Percentiles rank a stretch among this genome's conserved stretches.
Evolutionary conservation across 2,113 vertebrate genomes (phyloP).

Genomic region (Neogobius melanostomus): DNA sequence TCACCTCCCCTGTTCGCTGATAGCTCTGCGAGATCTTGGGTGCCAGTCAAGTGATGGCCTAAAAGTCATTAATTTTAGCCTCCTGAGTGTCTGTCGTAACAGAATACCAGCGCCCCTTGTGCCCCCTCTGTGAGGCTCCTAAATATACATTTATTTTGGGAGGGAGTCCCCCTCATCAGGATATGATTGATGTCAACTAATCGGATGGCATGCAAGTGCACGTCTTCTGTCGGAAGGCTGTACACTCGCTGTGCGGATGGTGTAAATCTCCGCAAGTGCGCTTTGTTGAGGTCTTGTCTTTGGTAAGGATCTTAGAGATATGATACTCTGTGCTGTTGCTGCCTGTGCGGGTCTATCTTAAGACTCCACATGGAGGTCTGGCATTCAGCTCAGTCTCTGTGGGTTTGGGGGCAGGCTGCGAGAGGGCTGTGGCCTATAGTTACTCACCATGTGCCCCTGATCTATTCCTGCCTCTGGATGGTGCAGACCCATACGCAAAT

Average conservation of each 20-base stretch:
- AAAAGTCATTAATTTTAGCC: conserved; percentile 82
- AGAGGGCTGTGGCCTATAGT: conserved; percentile 64
- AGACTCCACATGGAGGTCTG: conserved; percentile 77
- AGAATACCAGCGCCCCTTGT: conserved; percentile 58
- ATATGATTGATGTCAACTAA: conserved; percentile 76
- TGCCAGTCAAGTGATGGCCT: conserved; percentile 72
- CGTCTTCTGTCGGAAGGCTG: conserved; percentile 52
- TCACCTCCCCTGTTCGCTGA: conserved; percentile 65
- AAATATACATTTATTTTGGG: conserved; percentile 78
- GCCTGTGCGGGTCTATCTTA: conserved; percentile 76
- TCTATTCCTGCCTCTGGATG: conserved; percentile 64
- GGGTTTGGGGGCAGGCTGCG: conserved; percentile 65
- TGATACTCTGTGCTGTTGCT: conserved; percentile 72
- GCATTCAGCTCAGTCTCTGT: conserved; percentile 72
- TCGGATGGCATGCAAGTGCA: conserved; percentile 66
- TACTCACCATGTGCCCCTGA: conserved; percentile 55
- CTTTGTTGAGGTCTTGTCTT: conserved; percentile 70
- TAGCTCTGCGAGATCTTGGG: conserved; percentile 67
- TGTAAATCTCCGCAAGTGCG: conserved; percentile 62
- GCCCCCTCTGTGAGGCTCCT: conserved; percentile 57
- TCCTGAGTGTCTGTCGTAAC: conserved; percentile 73
- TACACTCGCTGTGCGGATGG: conserved; percentile 42
- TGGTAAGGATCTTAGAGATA: conserved; percentile 73
- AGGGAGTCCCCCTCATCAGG: conserved; percentile 72
- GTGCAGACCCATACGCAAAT: conserved; percentile 40